A percentile compares a stretch with the other conserved stretches of the same genome.
Conservation (phyloP, 1,140 invertebrate genomes). For the Drosophila bocqueti region DNA sequence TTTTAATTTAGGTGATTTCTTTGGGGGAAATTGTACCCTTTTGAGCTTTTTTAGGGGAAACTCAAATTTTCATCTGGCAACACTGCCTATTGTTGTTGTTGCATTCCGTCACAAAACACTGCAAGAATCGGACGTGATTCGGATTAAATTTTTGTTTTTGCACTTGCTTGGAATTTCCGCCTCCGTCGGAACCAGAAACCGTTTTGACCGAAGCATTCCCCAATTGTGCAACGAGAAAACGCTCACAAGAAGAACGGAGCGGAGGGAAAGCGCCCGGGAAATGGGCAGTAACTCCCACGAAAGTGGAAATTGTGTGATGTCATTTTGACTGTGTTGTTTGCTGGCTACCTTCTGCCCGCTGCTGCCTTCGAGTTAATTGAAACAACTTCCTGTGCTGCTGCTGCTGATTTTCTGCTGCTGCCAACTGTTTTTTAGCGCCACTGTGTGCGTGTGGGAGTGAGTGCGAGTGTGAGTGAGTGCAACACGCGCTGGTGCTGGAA, state of each 20-base stretch:
- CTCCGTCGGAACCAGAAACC: conserved; percentile 9
- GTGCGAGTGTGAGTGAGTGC: conserved; percentile 35
- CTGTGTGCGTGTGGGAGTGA: conserved; percentile 40
- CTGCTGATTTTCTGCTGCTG: conserved; percentile 43
- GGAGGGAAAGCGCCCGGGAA: conserved; percentile 13
- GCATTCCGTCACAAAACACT: conserved; percentile 35
- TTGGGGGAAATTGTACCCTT: too few relatives aligned
- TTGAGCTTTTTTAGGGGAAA: too few relatives aligned
- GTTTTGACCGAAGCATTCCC: conserved; percentile 9
- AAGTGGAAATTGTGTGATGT: conserved; percentile 82
- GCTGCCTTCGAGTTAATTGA: conserved; percentile 71
- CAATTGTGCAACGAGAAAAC: conserved; percentile 44
- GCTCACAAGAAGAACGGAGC: background rate
- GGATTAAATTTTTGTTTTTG: conserved; percentile 51
- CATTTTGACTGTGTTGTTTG: conserved; percentile 65
- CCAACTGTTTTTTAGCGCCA: conserved; percentile 57
- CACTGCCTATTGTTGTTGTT: too few relatives aligned
- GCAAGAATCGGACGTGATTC: conserved; percentile 49
- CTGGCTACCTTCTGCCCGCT: conserved; percentile 43
- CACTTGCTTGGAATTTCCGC: conserved; percentile 41
- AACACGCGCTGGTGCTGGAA: conserved; percentile 41
- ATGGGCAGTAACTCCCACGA: conserved; percentile 51
- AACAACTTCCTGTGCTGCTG: conserved; percentile 72
- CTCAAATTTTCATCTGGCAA: too few relatives aligned
- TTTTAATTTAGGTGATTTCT: too few relatives aligned